Percentiles rank a stretch among this genome's conserved stretches.
phyloP scores from a whole-genome alignment of 2,888 invertebrate genomes.

The Diaphora mendica region DNA sequence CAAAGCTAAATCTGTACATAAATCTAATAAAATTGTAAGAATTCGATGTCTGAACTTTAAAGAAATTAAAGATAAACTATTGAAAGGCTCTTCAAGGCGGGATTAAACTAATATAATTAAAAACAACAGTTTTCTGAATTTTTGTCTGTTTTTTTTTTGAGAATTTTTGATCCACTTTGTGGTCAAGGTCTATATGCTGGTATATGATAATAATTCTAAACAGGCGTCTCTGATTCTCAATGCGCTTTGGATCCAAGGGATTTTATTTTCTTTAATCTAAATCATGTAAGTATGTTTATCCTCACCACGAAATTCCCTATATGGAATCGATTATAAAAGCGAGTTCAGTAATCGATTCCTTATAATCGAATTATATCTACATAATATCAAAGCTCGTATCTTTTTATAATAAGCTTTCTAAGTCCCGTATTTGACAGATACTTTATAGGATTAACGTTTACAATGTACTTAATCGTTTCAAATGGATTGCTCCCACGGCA shows the following conservation, averaged over 20 bases:
- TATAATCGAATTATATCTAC: constrained; percentile 32
- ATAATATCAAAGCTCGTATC: constrained; percentile 32
- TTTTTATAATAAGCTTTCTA: constrained; percentile 50
- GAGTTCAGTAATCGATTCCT: constrained; percentile 28
- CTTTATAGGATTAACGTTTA: constrained; percentile 45
- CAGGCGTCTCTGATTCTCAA: neutral
- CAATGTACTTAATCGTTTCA: constrained; percentile 22
- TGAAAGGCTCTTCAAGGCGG: too few relatives aligned
- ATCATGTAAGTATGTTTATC: constrained; percentile 3
- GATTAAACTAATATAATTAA: too few relatives aligned
- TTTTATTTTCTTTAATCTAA: neutral
- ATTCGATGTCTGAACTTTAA: too few relatives aligned
- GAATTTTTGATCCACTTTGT: neutral
- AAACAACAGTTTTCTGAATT: too few relatives aligned
- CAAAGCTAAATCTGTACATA: too few relatives aligned
- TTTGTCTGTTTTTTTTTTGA: too few relatives aligned
- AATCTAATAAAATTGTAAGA: too few relatives aligned
- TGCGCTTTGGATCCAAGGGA: neutral
- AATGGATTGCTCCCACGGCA: constrained; percentile 34
- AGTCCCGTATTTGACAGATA: constrained; percentile 48
- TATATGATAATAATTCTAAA: neutral
- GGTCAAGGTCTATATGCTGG: neutral
- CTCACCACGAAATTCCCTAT: constrained; percentile 26
- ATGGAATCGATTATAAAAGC: constrained; percentile 25
- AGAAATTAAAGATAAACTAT: too few relatives aligned